Conservation (phyloP, 2,797 vertebrate species). For the Acipenser transmontanus region DNA sequence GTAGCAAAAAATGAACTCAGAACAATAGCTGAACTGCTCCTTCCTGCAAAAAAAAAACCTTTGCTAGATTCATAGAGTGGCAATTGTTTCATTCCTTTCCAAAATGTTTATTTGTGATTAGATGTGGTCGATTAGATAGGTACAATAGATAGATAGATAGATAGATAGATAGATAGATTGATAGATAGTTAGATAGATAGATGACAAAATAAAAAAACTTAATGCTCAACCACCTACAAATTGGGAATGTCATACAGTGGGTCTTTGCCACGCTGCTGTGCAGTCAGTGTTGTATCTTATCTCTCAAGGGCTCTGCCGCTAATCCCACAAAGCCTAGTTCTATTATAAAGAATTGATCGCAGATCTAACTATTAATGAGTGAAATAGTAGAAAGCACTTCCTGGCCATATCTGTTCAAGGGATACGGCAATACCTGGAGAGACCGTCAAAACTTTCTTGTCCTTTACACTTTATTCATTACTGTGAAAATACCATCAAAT, state of each 20-base stretch:
- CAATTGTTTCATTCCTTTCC: not conserved
- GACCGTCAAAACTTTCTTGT: too few species aligned
- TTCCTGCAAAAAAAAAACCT: too few species aligned
- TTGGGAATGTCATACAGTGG: not conserved
- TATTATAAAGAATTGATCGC: not conserved
- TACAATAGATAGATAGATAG: not conserved
- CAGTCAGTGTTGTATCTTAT: not conserved
- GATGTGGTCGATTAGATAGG: not conserved
- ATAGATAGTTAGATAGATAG: not conserved
- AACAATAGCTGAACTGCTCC: too few species aligned
- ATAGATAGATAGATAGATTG: not conserved
- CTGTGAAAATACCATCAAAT: too few species aligned
- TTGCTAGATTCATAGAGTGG: too few species aligned
- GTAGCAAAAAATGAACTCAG: too few species aligned
- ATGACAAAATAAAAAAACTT: not conserved
- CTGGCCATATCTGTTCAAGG: not conserved
- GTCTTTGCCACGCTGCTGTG: not conserved
- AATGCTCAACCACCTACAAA: not conserved
- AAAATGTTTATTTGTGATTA: not conserved
- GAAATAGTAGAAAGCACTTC: not conserved
- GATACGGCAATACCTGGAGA: not conserved
- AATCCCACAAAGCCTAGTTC: not conserved
- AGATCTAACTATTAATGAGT: not conserved
- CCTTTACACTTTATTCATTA: too few species aligned
- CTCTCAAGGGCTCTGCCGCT: not conserved